phyloP scores from a whole-genome alignment of 2,888 invertebrate genomes.

The Torymus aiolomorphi region DNA sequence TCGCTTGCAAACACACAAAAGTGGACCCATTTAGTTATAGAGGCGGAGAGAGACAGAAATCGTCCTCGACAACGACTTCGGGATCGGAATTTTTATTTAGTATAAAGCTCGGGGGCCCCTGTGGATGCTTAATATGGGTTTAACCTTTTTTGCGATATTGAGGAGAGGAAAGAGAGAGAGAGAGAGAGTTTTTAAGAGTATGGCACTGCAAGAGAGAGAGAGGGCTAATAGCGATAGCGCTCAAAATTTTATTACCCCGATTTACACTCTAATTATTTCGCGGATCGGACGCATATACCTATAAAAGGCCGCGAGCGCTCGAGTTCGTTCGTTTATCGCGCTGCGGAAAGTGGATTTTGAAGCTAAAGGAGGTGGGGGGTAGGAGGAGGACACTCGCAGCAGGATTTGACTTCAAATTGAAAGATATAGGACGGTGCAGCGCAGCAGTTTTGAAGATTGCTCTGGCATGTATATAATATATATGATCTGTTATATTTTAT shows the following conservation, averaged over 20 bases:
- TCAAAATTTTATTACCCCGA: constrained; percentile 55
- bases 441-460: no score
- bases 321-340: no score
- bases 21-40: constrained; percentile 47
- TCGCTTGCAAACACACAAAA: constrained; percentile 7
- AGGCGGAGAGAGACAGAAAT: background rate
- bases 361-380: no score
- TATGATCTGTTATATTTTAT: no score
- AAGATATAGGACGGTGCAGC: no score
- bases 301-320: constrained; percentile 8
- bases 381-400: no score
- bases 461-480: no score
- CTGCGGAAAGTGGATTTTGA: no score
- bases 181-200: constrained; percentile 5
- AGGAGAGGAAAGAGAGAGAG: background rate
- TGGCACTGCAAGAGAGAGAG: constrained; percentile 6
- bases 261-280: constrained; percentile 56
- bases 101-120: constrained; percentile 17
- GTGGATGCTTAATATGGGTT: constrained; percentile 26
- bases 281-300: background rate
- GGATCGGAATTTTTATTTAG: constrained; percentile 51
- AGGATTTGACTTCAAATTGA: no score
- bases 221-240: constrained; percentile 21
- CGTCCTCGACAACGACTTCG: background rate
- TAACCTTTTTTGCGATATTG: constrained; percentile 3